Evolutionary conservation across 2,888 invertebrate genomes (phyloP).

Genomic region (Lasioglossum oenotherae): DNA sequence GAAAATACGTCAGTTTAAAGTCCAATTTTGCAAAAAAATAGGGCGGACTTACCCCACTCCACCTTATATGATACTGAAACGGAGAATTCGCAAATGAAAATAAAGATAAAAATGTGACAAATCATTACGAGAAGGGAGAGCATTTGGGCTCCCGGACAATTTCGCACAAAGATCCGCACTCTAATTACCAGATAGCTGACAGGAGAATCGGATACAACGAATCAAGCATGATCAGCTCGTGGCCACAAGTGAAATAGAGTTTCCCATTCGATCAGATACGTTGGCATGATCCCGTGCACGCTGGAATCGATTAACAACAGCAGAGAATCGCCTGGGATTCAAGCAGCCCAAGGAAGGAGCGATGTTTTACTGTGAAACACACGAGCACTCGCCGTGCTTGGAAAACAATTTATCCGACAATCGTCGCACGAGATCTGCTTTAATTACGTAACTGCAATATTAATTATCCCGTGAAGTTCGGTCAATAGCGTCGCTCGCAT

Average conservation of each 20-base stretch:
- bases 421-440: background rate
- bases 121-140: background rate
- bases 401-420: constrained; percentile 26
- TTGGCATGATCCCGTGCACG: constrained; percentile 3
- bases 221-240: background rate
- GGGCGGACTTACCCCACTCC: no score
- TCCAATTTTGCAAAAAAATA: no score
- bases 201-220: background rate
- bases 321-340: background rate
- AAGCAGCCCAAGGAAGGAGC: background rate
- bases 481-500: constrained; percentile 15
- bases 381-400: background rate
- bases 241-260: background rate
- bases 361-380: background rate
- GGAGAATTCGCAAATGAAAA: background rate
- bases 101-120: no score
- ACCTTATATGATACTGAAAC: no score
- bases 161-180: background rate
- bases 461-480: constrained; percentile 43
- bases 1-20: no score
- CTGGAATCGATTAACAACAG: constrained; percentile 26
- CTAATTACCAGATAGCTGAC: background rate
- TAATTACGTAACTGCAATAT: constrained; percentile 44
- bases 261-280: background rate
- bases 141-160: background rate